Conservation (phyloP, 2,797 vertebrate species). For the Aldrovandia affinis region DNA sequence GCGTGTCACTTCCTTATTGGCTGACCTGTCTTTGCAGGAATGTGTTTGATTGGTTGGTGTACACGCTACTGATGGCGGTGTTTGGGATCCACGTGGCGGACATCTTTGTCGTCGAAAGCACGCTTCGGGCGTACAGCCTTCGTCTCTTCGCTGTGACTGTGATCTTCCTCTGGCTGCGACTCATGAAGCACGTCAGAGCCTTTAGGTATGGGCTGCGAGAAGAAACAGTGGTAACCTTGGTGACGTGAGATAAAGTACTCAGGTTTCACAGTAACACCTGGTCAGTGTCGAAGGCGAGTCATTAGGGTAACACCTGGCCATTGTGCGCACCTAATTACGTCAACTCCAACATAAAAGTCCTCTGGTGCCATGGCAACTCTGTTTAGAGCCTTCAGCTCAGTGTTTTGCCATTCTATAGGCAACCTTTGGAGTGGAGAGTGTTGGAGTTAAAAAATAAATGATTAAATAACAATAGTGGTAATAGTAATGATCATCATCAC, state of each 20-base stretch:
- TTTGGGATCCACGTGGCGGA: slow-evolving; percentile 62
- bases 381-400: slow-evolving; percentile 18
- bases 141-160: slow-evolving; percentile 66
- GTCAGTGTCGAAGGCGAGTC: slow-evolving; percentile 1
- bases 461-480: too few relatives aligned
- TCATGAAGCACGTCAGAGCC: slow-evolving; percentile 74
- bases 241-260: slow-evolving; percentile 6
- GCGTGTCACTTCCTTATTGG: neutral
- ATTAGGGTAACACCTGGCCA: slow-evolving; percentile 31
- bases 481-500: too few relatives aligned
- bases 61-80: slow-evolving; percentile 56
- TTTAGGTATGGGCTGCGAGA: slow-evolving; percentile 60
- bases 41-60: slow-evolving; percentile 72
- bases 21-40: slow-evolving; percentile 56
- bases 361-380: slow-evolving; percentile 36
- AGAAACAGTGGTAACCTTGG: slow-evolving; percentile 24
- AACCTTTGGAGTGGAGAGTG: neutral
- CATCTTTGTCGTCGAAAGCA: slow-evolving; percentile 43
- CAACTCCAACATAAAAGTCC: neutral
- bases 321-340: slow-evolving; percentile 28
- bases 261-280: slow-evolving; percentile 36
- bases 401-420: slow-evolving; percentile 16
- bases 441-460: too few relatives aligned
- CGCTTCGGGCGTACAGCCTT: slow-evolving; percentile 51
- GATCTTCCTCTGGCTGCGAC: slow-evolving; percentile 70